phyloP scores from a whole-genome alignment of 2,888 invertebrate genomes.

The Coelinius sp. region DNA sequence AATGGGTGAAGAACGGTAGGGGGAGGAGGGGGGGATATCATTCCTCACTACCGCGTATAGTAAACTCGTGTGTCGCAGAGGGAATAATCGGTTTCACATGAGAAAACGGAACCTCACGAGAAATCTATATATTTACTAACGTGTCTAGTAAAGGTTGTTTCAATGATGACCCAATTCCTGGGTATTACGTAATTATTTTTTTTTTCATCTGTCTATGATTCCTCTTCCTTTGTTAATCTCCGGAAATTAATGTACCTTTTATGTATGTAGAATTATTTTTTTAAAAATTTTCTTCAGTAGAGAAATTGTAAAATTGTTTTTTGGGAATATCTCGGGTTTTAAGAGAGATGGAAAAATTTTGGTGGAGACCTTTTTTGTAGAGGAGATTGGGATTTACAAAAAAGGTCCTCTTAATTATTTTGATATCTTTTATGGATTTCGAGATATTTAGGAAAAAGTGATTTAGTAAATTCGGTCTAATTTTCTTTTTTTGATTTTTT shows the following conservation, averaged over 20 bases:
- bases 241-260: neutral
- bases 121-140: conserved; percentile 2
- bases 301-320: too few relatives aligned
- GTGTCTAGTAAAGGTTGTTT: neutral
- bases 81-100: conserved; percentile 21
- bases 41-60: conserved; percentile 29
- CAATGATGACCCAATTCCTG: conserved; percentile 11
- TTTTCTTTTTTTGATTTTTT: too few relatives aligned
- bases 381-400: too few relatives aligned
- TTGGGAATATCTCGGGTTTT: too few relatives aligned
- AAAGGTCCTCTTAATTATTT: too few relatives aligned
- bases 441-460: too few relatives aligned
- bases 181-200: neutral
- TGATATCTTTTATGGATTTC: too few relatives aligned
- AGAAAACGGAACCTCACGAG: conserved; percentile 19
- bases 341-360: too few relatives aligned
- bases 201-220: neutral
- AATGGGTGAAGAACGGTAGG: conserved; percentile 36
- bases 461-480: too few relatives aligned
- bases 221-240: neutral
- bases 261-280: too few relatives aligned
- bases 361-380: too few relatives aligned
- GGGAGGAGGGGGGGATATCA: conserved; percentile 36
- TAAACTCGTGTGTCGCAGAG: neutral
- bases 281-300: too few relatives aligned